Evolutionary conservation across 1,140 invertebrate species (phyloP).

Genomic region (Ridgeia piscesae): DNA sequence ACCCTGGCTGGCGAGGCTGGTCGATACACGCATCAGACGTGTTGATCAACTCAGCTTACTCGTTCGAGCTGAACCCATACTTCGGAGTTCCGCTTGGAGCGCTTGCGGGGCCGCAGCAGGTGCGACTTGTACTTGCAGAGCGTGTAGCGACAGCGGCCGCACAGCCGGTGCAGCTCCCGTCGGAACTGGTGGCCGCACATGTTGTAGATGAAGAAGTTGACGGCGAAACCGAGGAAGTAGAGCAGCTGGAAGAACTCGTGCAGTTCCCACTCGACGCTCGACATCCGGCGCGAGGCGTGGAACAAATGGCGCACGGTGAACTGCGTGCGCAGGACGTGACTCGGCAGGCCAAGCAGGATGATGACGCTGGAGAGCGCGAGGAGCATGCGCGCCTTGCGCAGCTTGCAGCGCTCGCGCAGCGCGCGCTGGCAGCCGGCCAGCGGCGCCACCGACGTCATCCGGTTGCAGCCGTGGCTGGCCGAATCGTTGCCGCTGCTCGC

Average conservation of each 20-base stretch:
- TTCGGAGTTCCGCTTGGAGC: neutral
- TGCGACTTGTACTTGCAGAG: neutral
- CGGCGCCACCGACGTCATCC: constrained; percentile 48
- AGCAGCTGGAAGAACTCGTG: constrained; percentile 57
- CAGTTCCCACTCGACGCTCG: neutral
- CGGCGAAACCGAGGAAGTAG: constrained; percentile 80
- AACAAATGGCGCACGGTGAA: constrained; percentile 20
- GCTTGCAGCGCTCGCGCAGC: constrained; percentile 12
- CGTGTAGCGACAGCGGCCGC: constrained; percentile 2
- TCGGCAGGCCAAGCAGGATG: constrained; percentile 26
- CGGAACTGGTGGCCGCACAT: constrained; percentile 80
- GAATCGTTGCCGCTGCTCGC: neutral
- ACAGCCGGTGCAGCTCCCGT: constrained; percentile 47
- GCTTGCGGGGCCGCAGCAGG: neutral
- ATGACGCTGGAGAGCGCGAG: constrained; percentile 24
- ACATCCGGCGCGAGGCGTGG: neutral
- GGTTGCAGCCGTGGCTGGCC: neutral
- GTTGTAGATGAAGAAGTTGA: constrained; percentile 82
- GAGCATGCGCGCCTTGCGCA: constrained; percentile 27
- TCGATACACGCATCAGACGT: too few species aligned
- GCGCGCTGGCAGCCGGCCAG: constrained; percentile 60
- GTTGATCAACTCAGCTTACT: neutral
- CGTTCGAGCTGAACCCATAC: neutral
- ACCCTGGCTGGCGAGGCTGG: too few species aligned
- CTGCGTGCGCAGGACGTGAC: constrained; percentile 18